A percentile compares a stretch with the other conserved stretches of the same genome.
phyloP scores from a whole-genome alignment of 37 sponge, comb jelly and placozoan genomes.

The Dysidea cf. avara region DNA sequence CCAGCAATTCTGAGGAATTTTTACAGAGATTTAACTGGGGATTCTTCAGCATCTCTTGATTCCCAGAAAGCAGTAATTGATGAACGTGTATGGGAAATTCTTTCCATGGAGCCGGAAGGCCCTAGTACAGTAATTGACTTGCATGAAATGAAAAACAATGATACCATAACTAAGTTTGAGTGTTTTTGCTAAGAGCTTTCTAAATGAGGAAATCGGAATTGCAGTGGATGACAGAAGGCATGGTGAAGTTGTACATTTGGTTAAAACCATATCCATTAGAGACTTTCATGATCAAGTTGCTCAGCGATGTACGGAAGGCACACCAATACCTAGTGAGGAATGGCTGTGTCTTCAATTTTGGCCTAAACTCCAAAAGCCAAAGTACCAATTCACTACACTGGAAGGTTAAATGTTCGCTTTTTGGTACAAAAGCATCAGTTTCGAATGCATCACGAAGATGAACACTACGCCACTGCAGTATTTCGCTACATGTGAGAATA shows the following conservation, averaged over 20 bases:
- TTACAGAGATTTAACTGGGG: slow-evolving; percentile 22
- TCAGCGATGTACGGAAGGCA: background rate
- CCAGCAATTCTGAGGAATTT: slow-evolving; percentile 17
- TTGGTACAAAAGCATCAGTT: slow-evolving; percentile 44
- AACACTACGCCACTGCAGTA: slow-evolving; percentile 44
- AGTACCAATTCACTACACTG: slow-evolving; percentile 24
- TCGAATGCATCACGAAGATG: slow-evolving; percentile 32
- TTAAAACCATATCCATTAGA: slow-evolving; percentile 17
- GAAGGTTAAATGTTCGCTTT: slow-evolving; percentile 27
- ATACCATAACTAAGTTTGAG: slow-evolving; percentile 12
- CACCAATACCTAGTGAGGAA: slow-evolving; percentile 17
- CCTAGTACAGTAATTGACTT: slow-evolving; percentile 20
- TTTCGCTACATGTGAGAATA: slow-evolving; percentile 41
- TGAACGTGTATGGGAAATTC: slow-evolving; percentile 6
- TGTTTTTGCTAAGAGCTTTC: background rate
- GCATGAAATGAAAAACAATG: background rate
- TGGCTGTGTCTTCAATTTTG: slow-evolving; percentile 31
- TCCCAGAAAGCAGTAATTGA: slow-evolving; percentile 19
- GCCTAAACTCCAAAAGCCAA: slow-evolving; percentile 10
- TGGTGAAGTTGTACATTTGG: slow-evolving; percentile 19
- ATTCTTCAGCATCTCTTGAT: slow-evolving; percentile 12
- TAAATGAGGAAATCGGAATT: slow-evolving; percentile 3
- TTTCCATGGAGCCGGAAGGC: slow-evolving; percentile 23
- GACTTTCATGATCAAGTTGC: slow-evolving; percentile 22
- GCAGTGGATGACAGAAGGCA: slow-evolving; percentile 32